phyloP scores from a whole-genome alignment of 2,797 vertebrate species.

The Manis crassicaudata region DNA sequence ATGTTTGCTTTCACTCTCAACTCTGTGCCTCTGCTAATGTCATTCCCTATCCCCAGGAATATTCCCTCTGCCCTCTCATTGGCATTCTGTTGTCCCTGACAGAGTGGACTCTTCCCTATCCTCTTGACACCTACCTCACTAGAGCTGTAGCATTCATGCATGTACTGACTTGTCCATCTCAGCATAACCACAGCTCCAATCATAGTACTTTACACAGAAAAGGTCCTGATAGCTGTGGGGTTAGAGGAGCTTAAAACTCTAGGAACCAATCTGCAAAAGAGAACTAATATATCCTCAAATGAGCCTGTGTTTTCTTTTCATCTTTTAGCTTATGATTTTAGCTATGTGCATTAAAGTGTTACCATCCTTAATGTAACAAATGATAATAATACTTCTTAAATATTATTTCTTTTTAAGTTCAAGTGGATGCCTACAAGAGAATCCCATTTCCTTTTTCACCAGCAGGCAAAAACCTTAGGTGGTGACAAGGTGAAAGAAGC shows the following conservation, averaged over 20 bases:
- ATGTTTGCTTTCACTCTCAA: not conserved
- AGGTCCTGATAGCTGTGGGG: not conserved
- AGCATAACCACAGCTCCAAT: not conserved
- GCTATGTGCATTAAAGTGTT: not conserved
- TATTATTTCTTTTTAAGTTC: not conserved
- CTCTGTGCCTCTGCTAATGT: not conserved
- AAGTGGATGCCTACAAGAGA: not conserved
- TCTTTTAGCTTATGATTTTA: slow-evolving; percentile 26
- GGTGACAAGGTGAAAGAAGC: not conserved
- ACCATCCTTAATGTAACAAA: slow-evolving; percentile 14
- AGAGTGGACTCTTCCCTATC: not conserved
- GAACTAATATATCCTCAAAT: not conserved
- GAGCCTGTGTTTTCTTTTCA: not conserved
- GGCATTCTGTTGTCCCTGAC: not conserved
- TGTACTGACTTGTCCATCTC: not conserved
- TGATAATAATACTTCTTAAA: not conserved
- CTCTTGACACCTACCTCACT: not conserved
- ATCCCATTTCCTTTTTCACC: not conserved
- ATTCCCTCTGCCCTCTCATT: not conserved
- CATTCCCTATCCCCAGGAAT: not conserved
- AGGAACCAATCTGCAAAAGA: slow-evolving; percentile 18
- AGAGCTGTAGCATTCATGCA: not conserved
- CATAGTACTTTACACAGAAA: not conserved
- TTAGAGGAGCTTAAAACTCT: not conserved
- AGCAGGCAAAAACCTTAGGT: not conserved